Percentiles rank a stretch among this genome's conserved stretches.
Evolutionary conservation across 2,888 invertebrate species (phyloP).

Genomic region (Colostygia pectinataria): DNA sequence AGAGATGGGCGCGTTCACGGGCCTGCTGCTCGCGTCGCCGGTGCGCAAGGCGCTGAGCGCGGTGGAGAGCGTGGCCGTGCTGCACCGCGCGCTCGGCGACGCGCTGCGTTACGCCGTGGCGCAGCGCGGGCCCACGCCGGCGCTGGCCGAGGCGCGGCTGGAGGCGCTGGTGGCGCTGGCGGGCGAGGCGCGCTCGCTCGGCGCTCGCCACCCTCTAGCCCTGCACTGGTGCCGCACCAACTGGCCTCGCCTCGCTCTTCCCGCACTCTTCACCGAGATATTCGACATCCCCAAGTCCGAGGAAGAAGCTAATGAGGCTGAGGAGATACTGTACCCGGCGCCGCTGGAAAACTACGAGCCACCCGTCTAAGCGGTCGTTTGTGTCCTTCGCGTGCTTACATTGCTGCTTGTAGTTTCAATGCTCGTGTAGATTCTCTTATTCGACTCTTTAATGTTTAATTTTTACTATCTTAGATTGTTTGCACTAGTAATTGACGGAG

Average conservation of each 20-base stretch:
- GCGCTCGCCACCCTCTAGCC: slow-evolving; percentile 89
- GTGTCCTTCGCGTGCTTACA: slow-evolving; percentile 5
- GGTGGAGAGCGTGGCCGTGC: slow-evolving; percentile 83
- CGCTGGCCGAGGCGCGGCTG: slow-evolving; percentile 49
- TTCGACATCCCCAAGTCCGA: slow-evolving; percentile 93
- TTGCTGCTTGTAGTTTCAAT: not conserved
- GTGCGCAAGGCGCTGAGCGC: slow-evolving; percentile 92
- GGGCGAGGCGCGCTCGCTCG: slow-evolving; percentile 89
- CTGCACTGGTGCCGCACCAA: slow-evolving; percentile 95
- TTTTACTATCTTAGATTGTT: too few relatives aligned
- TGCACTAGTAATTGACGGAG: slow-evolving; percentile 3
- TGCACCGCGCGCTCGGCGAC: slow-evolving; percentile 88
- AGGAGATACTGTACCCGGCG: slow-evolving; percentile 16
- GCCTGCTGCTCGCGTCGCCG: slow-evolving; percentile 91
- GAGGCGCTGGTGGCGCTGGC: slow-evolving; percentile 58
- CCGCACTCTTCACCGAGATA: slow-evolving; percentile 97
- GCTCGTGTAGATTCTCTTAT: not conserved
- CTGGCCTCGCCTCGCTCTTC: slow-evolving; percentile 93
- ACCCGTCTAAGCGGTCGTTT: not conserved
- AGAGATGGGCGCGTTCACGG: slow-evolving; percentile 94
- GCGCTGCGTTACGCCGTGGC: slow-evolving; percentile 85
- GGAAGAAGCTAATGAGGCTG: slow-evolving; percentile 40
- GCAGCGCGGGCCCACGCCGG: slow-evolving; percentile 39
- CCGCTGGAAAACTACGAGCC: slow-evolving; percentile 6
- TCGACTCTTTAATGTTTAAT: not conserved